phyloP scores from a whole-genome alignment of 2,113 vertebrate genomes.

The Sphyrna mokarran region DNA sequence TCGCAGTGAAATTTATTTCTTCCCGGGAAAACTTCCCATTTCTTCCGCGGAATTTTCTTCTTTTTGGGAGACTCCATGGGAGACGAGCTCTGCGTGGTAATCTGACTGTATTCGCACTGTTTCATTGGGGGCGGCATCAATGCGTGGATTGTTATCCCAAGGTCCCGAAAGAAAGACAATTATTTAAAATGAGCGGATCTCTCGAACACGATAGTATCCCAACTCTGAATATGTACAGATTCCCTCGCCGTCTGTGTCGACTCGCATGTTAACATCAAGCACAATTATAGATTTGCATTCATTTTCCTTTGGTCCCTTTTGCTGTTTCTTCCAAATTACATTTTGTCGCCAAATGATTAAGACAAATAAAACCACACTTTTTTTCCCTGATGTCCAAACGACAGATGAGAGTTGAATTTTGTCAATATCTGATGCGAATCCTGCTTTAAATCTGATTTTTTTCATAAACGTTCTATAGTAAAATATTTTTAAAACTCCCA shows the following conservation, averaged over 20 bases:
- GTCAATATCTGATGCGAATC: not conserved
- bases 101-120: slow-evolving; percentile 96
- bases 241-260: not conserved
- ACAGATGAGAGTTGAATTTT: too few species aligned
- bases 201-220: not conserved
- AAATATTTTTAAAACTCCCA: not conserved
- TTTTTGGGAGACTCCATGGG: slow-evolving; percentile 93
- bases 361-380: not conserved
- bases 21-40: slow-evolving; percentile 95
- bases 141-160: not conserved
- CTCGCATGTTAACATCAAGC: not conserved
- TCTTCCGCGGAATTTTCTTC: slow-evolving; percentile 72
- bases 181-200: not conserved
- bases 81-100: slow-evolving; percentile 88
- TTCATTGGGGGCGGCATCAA: slow-evolving; percentile 91
- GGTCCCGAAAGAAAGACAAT: not conserved
- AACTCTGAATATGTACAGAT: too few species aligned
- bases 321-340: not conserved
- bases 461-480: not conserved
- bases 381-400: not conserved
- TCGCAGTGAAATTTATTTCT: slow-evolving; percentile 95
- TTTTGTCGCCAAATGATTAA: not conserved
- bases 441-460: not conserved
- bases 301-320: not conserved
- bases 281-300: not conserved